Evolutionary conservation across 2,113 vertebrate species (phyloP).

Genomic region (Myocastor coypus): DNA sequence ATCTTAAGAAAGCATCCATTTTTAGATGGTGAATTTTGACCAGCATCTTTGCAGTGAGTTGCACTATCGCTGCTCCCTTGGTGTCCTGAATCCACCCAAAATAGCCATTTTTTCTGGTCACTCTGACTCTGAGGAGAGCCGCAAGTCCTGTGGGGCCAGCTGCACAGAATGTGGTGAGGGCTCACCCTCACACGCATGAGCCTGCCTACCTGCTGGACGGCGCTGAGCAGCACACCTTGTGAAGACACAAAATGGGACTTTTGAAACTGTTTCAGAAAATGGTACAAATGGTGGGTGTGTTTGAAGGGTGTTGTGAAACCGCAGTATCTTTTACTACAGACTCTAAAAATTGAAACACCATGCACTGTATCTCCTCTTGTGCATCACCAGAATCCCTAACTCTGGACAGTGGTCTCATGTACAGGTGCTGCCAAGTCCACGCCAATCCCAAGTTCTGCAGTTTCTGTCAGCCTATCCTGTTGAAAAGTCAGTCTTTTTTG

Average conservation of each 20-base stretch:
- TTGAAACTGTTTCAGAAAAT: neutral
- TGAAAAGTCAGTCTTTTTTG: neutral
- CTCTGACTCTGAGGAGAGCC: neutral
- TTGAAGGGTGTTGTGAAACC: neutral
- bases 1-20: neutral
- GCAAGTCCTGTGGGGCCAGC: neutral
- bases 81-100: neutral
- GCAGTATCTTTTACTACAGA: neutral
- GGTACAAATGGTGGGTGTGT: neutral
- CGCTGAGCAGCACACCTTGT: neutral
- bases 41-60: no score
- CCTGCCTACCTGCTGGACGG: neutral
- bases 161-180: rapidly evolving
- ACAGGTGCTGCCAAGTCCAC: neutral
- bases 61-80: neutral
- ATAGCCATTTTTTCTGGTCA: neutral
- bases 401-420: neutral
- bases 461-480: neutral
- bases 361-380: neutral
- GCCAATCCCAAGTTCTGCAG: neutral
- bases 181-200: no score
- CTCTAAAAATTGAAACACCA: neutral
- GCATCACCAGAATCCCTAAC: neutral
- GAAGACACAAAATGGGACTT: neutral
- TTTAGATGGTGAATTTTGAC: neutral